Evolutionary conservation across 64 coral and sea anemone species (phyloP).

Genomic region (Stylophora pistillata): DNA sequence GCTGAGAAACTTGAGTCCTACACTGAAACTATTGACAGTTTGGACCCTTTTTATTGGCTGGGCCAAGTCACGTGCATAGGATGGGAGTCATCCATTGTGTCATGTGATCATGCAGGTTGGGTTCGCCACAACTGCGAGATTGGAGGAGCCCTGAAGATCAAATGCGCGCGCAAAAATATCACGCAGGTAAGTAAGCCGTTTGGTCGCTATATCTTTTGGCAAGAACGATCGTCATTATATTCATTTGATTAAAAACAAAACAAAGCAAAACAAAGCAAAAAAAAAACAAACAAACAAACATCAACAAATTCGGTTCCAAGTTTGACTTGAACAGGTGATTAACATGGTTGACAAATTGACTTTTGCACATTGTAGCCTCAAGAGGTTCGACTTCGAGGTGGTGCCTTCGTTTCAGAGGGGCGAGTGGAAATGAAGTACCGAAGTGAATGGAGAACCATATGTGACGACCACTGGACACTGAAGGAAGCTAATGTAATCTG

Average conservation of each 20-base stretch:
- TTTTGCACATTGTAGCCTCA: neutral
- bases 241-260: no score
- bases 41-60: constrained; percentile 46
- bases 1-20: constrained; percentile 20
- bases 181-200: constrained; percentile 17
- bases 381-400: constrained; percentile 68
- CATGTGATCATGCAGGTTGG: constrained; percentile 79
- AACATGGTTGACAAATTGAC: neutral
- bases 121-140: constrained; percentile 55
- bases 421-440: constrained; percentile 53
- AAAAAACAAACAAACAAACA: no score
- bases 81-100: constrained; percentile 78
- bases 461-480: constrained; percentile 63
- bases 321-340: neutral
- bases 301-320: no score
- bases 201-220: no score
- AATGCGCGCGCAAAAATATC: constrained; percentile 40
- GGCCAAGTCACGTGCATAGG: constrained; percentile 67
- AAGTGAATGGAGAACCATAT: constrained; percentile 59
- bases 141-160: constrained; percentile 56
- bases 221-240: neutral
- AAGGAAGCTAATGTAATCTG: constrained; percentile 67
- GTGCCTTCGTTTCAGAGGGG: constrained; percentile 63
- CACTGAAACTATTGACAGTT: neutral
- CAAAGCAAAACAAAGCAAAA: no score